Evolutionary conservation across 2,113 vertebrate species (phyloP), one percentile per base, ranked within the genome.

Genomic region (Pseudonaja textilis): DNA sequence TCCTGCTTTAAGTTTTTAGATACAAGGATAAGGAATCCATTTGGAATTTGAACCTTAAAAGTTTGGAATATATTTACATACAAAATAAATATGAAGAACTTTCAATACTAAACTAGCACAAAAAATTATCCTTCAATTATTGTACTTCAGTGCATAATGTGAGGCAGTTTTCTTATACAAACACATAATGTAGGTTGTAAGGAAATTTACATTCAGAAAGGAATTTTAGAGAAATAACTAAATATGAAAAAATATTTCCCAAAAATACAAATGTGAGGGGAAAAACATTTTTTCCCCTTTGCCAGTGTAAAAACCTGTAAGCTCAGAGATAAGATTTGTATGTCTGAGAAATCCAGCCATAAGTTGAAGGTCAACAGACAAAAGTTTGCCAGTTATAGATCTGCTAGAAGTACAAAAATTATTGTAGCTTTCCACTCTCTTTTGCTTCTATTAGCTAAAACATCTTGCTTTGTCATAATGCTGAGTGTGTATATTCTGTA

Each of bases 241-340:
- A 50, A 50, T 50, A 50, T 69, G 12, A 69, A 69, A 69, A 6
- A 16, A 26, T 34, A 2, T 74, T 34, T 74, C 2, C 64, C 29
- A 74, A 74, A 74, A 74, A 74, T 34, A 74, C 4, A 3, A 69
- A 69, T 69, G 14, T 74, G 14, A 14, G 3, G 4, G 34, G 29
- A n/a, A 69, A 34, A n/a, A 11, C 9, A 14, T 5, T 69, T 18
- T 16, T 64, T 69, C 1, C 29, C 52, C 1, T 50, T 69, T 96
- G 96, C 96, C 94, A 94, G 42, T 94, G 64, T 95, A 50, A 94
- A 95, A 16, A 93, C 42, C 61, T 92, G 93, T 86, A 96, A 97
- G 55, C 74, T 91, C 0, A 85, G 59, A 95, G 93, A 20, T 92
- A 88, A 93, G 94, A 94, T 95, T 96, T 97, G 90, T 59, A 7